These are phyloP conservation scores for Harpagifer antarcticus DNA, from an alignment of 2,797 vertebrate species.

Conservation along the genomic window DNA sequence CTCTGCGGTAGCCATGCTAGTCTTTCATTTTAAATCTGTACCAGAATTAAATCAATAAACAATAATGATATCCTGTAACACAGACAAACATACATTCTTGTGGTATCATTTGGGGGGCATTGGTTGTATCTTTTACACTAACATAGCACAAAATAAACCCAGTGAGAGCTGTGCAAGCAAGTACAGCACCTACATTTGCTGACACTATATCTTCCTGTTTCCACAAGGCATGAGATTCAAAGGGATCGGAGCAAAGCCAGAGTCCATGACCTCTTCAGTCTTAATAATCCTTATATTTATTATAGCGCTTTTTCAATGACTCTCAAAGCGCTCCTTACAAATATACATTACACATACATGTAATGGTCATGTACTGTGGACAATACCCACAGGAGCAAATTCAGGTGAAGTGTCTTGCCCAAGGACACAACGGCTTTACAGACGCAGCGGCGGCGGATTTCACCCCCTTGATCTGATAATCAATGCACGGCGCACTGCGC, in stretches of 20 bases:
- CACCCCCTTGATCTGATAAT: no score
- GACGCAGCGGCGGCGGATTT: no score
- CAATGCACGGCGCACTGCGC: no score
- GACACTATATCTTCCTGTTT: slow-evolving; percentile 39
- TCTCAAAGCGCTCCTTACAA: no score
- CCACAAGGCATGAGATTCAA: slow-evolving; percentile 33
- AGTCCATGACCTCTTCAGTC: slow-evolving; percentile 9
- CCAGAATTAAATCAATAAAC: slow-evolving; percentile 6
- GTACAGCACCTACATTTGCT: slow-evolving; percentile 35
- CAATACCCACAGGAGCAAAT: no score
- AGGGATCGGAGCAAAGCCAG: slow-evolving; percentile 24
- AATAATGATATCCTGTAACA: not conserved
- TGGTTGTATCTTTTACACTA: slow-evolving; percentile 29
- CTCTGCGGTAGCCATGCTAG: not conserved
- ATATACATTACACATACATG: no score
- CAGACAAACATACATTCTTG: slow-evolving; percentile 7
- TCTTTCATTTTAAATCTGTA: slow-evolving; percentile 1
- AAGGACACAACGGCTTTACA: no score
- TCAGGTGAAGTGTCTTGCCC: no score
- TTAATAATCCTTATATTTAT: not conserved
- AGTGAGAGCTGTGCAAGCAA: slow-evolving; percentile 56
- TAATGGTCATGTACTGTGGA: no score
- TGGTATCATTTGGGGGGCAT: not conserved
- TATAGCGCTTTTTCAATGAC: no score
- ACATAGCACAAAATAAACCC: slow-evolving; percentile 37